Evolutionary conservation across 92 coral and sea anemone genomes (phyloP), one percentile per base, ranked within the genome.

Genomic region (Siderastrea radians): DNA sequence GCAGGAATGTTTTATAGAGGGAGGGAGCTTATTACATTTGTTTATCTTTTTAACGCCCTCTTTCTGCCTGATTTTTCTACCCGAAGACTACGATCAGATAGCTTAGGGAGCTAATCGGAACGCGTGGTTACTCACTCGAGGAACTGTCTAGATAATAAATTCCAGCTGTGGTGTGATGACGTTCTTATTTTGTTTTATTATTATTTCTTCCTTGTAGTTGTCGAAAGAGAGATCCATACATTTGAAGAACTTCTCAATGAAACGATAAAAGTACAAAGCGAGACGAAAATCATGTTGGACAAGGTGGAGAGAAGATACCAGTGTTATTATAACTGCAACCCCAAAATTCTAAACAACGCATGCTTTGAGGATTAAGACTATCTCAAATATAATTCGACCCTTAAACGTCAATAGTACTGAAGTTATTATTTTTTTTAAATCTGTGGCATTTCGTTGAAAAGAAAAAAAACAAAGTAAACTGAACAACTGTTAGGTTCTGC

Each of bases 161-260:
- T 67, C 46, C 38, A 6, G 15, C 44, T 10, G 9, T 44, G 7
- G 46, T 38, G 50, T 72, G 8, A 11, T 26, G 38, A 26, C 38
- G 38, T 26, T 26, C 38, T 26, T 26, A 26, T 26, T 26, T 26
- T 26, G 38, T 14, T 72, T 47, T 14, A 72, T 3, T 45, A 15
- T 45, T 45, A 15, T 49, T 57, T 57, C 55, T 58, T 49, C 19
- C 71, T 53, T 52, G 26, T 75, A 93, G 96, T 54, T 14, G 84
- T 93, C 48, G 96, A 93, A 68, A 78, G 49, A 26, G 90, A 83
- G 54, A 90, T 88, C 51, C 68, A 86, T n/a, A 83, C 49, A 49
- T 87, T 85, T 88, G 98, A 93, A 9, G 86, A 88, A 83, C 89
- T 95, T 13, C 88, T 88, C 13, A 86, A 85, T 2, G 78, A 93